Base-by-base conservation (phyloP, 2,113 vertebrate species). In the Oceanodroma tethys region DNA sequence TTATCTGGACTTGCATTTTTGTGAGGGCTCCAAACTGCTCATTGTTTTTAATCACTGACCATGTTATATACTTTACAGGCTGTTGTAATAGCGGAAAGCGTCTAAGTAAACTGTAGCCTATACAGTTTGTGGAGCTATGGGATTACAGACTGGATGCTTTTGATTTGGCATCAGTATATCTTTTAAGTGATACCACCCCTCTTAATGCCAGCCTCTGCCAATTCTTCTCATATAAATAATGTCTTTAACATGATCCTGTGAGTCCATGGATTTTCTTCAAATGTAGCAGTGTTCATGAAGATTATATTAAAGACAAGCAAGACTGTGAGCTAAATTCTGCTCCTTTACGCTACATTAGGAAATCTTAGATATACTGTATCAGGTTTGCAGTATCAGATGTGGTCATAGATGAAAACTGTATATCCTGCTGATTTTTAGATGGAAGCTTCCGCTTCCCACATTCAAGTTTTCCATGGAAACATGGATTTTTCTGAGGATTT, bases 1-100 rank as follows among this genome's bases (percentile, higher is more conserved):
- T 96, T 91, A 96, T 94, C 81, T 93, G 52, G 48, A 26, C 47
- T 85, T 91, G 32, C 63, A 71, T 96, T 97, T 94, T 95, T 95
- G 67, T 72, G 71, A 79, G 10, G 55, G 17, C 75, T 96, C 86
- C 85, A 86, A 66, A 73, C 47, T 88, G 82, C 55, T 93, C 19
- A 7, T 96, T 93, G 59, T 96, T 96, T 88, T 91, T 83, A 93
- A 52, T 92, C 58, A 60, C 43, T 93, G 56, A 48, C 63, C 34
- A 5, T 59, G 60, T 73, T 81, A 53, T 6, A 29, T 58, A 34
- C 23, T 95, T 96, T 16, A 12, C 53, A 80, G 80, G 32, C 42
- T 74, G 20, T 65, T 89, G 21, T n/a, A 86, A 71, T 34, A 68
- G 29, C 40, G 73, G 70, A 89, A 95, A 70, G 32, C 56, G 86